These are phyloP conservation scores for Nannoperca australis DNA, from an alignment of 2,797 vertebrate species.

Conservation along the genomic window DNA sequence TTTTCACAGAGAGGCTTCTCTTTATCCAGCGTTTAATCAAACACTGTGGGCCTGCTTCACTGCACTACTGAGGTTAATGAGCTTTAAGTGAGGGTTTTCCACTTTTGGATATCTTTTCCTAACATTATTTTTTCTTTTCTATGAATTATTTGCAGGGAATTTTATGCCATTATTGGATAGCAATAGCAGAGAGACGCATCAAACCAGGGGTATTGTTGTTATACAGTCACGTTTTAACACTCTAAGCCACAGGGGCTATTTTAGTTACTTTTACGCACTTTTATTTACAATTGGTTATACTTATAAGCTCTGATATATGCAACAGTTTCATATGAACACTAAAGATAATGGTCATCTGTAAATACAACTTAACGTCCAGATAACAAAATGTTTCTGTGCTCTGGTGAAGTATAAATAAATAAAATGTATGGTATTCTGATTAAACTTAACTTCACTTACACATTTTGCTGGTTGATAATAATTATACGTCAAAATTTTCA, in stretches of 20 bases:
- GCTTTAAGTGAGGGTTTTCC: background rate
- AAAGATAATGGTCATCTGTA: background rate
- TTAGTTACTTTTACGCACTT: background rate
- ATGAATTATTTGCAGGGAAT: background rate
- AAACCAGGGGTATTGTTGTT: background rate
- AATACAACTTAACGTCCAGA: background rate
- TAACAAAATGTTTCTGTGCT: background rate
- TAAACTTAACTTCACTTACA: too few relatives aligned
- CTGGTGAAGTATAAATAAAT: too few relatives aligned
- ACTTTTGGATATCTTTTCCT: background rate
- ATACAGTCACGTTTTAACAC: background rate
- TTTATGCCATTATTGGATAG: background rate
- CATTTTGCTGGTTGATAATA: too few relatives aligned
- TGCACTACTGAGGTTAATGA: conserved; percentile 17
- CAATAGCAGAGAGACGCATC: background rate
- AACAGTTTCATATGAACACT: background rate
- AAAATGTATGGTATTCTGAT: background rate
- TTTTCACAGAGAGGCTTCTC: conserved; percentile 24
- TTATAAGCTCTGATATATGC: background rate
- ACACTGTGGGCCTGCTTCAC: conserved; percentile 7
- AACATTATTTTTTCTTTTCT: background rate
- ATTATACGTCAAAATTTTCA: background rate
- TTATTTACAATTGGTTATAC: background rate
- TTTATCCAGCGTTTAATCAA: conserved; percentile 42
- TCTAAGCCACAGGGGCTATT: background rate